Conservation (phyloP, 2,888 invertebrate genomes). For the Cecidostiba fungosa region DNA sequence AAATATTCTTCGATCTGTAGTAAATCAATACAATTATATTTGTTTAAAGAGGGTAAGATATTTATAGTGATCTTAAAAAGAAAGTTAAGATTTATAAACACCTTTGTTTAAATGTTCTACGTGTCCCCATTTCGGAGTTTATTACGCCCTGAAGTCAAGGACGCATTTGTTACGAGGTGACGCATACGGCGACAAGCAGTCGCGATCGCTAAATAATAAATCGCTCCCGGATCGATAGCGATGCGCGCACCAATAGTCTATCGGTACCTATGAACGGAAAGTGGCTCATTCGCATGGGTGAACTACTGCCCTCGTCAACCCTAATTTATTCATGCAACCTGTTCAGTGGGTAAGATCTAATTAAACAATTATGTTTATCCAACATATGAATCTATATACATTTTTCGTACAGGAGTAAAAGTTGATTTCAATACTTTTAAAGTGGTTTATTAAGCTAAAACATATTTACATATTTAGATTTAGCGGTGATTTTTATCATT, state of each 20-base stretch:
- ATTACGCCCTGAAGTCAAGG: constrained; percentile 52
- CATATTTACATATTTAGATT: not conserved
- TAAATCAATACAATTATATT: not conserved
- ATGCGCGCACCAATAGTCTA: not conserved
- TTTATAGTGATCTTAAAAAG: not conserved
- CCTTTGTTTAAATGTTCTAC: not conserved
- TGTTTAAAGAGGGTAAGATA: not conserved
- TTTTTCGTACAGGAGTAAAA: no score
- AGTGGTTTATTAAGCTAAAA: not conserved
- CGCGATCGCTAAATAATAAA: constrained; percentile 59
- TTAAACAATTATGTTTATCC: not conserved
- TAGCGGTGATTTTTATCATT: not conserved
- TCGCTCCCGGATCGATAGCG: constrained; percentile 39
- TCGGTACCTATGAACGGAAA: constrained; percentile 16
- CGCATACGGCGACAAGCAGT: constrained; percentile 7
- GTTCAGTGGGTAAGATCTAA: not conserved
- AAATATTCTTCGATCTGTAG: not conserved
- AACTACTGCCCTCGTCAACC: not conserved
- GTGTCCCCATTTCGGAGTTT: constrained; percentile 36
- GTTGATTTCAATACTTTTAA: no score
- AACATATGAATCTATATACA: no score
- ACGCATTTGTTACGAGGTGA: constrained; percentile 46
- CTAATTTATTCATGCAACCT: not conserved
- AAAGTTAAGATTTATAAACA: not conserved
- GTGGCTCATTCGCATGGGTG: constrained; percentile 36